Conservation (phyloP, 1,140 invertebrate species). For the Protaetia brevitarsis region DNA sequence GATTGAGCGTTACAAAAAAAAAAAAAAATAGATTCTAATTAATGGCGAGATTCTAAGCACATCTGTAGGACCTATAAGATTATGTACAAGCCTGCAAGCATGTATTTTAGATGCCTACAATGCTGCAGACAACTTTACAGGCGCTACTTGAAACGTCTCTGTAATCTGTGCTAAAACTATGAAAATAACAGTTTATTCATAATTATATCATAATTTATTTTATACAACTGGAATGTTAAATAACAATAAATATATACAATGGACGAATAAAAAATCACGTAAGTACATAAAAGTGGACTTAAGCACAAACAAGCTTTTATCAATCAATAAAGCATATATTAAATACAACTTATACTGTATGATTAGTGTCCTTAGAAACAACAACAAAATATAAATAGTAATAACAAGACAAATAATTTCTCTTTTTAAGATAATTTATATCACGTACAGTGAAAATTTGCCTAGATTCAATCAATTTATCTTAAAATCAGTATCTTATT, state of each 20-base stretch:
- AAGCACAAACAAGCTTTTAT: not conserved
- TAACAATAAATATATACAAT: constrained; percentile 25
- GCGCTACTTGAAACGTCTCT: too few relatives aligned
- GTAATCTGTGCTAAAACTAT: too few relatives aligned
- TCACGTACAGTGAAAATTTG: not conserved
- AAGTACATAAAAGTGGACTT: constrained; percentile 22
- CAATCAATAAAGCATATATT: constrained; percentile 14
- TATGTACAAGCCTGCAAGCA: too few relatives aligned
- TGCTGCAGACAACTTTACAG: too few relatives aligned
- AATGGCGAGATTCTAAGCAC: too few relatives aligned
- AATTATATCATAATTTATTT: constrained; percentile 11
- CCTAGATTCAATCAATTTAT: too few relatives aligned
- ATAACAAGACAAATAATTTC: not conserved
- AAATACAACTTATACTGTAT: not conserved
- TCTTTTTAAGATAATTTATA: not conserved
- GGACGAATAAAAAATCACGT: constrained; percentile 26
- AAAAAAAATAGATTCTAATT: too few relatives aligned
- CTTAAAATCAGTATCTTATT: too few relatives aligned
- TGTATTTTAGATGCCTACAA: too few relatives aligned
- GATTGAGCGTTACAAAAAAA: too few relatives aligned
- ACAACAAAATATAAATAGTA: constrained; percentile 17
- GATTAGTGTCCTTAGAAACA: not conserved
- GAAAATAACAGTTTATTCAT: not conserved
- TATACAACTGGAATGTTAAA: constrained; percentile 29
- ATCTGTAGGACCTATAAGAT: too few relatives aligned